phyloP scores from a whole-genome alignment of 2,113 vertebrate genomes.

The Melanerpes formicivorus region DNA sequence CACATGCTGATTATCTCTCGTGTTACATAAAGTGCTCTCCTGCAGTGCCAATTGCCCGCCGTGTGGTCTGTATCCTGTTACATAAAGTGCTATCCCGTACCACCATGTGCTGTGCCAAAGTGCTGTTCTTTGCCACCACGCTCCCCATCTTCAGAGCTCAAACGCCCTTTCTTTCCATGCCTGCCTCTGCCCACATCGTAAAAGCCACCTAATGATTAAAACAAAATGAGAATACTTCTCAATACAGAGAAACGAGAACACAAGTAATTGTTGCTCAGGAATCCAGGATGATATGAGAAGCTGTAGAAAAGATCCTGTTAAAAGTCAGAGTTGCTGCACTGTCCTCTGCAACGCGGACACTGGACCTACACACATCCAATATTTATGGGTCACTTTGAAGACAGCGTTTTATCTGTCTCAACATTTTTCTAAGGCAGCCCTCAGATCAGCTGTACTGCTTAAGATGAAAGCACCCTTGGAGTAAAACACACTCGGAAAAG shows the following conservation, averaged over 20 bases:
- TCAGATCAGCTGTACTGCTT: neutral
- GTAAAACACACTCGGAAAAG: neutral
- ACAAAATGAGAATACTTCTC: conserved; percentile 21
- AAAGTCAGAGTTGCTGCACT: neutral
- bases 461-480: neutral
- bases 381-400: neutral
- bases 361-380: neutral
- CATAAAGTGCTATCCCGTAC: conserved; percentile 6
- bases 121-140: neutral
- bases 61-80: conserved; percentile 27
- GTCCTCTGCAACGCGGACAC: neutral
- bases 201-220: conserved; percentile 41
- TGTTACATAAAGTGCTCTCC: conserved; percentile 59
- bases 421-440: neutral
- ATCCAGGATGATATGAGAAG: neutral
- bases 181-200: conserved; percentile 24
- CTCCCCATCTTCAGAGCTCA: neutral
- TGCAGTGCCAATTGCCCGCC: neutral
- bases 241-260: neutral
- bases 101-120: neutral
- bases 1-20: conserved; percentile 52
- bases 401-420: neutral
- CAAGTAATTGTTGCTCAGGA: neutral
- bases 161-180: conserved; percentile 12
- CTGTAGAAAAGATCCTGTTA: neutral